Evolutionary conservation across 2,797 vertebrate genomes (phyloP).

Genomic region (Lophotriccus pileatus): DNA sequence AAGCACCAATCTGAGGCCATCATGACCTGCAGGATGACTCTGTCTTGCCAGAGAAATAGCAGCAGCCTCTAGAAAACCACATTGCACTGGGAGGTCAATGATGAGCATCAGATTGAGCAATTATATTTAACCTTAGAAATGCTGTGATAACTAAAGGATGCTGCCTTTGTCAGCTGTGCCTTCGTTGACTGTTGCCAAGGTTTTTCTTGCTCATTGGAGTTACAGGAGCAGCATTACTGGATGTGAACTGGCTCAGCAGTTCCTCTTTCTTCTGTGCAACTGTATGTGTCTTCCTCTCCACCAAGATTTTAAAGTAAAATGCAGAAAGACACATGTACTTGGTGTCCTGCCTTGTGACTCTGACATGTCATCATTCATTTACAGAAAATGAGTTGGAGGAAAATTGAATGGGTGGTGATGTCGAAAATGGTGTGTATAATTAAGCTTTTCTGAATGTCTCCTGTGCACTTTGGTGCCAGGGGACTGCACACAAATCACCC

Average conservation of each 20-base stretch:
- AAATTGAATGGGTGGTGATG: neutral
- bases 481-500: neutral
- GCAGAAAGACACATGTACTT: neutral
- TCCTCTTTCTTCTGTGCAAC: neutral
- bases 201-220: neutral
- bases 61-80: neutral
- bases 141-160: neutral
- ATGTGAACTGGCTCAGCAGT: neutral
- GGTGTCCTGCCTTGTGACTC: neutral
- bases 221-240: neutral
- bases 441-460: neutral
- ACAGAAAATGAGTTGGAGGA: neutral
- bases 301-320: slow-evolving; percentile 13
- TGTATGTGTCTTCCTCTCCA: neutral
- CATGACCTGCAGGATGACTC: neutral
- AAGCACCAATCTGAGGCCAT: neutral
- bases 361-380: slow-evolving; percentile 4
- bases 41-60: neutral
- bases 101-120: neutral
- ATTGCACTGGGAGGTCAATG: neutral
- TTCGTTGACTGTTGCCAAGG: neutral
- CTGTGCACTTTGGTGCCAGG: neutral
- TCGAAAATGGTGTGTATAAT: neutral
- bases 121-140: slow-evolving; percentile 10
- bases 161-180: neutral